Conservation (phyloP, 2,888 invertebrate genomes). For the Drosophila koepferae region DNA sequence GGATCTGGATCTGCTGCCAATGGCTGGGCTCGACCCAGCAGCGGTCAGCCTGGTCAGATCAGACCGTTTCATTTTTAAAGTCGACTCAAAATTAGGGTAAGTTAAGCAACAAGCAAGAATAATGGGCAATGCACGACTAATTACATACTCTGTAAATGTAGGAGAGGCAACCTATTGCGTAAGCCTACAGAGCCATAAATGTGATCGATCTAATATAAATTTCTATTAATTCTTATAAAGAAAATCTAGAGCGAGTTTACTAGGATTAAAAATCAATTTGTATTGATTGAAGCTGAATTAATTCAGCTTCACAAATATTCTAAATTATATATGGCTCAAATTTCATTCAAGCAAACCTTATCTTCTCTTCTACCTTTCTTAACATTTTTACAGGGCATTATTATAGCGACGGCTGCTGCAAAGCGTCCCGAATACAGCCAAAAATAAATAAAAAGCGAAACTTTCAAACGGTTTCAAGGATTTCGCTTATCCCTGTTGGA, state of each 20-base stretch:
- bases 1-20: slow-evolving; percentile 67
- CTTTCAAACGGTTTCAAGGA: slow-evolving; percentile 82
- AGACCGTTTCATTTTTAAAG: slow-evolving; percentile 65
- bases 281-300: too few species aligned
- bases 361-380: background rate
- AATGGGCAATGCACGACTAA: background rate
- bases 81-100: slow-evolving; percentile 74
- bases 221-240: too few species aligned
- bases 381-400: slow-evolving; percentile 28
- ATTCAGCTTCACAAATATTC: too few species aligned
- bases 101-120: slow-evolving; percentile 34
- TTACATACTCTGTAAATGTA: slow-evolving; percentile 4
- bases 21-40: slow-evolving; percentile 44
- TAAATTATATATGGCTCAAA: background rate
- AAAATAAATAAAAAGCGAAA: slow-evolving; percentile 71
- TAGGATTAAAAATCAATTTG: background rate
- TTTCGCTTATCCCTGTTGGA: slow-evolving; percentile 58
- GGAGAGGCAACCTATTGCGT: too few species aligned
- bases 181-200: too few species aligned
- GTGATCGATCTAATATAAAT: too few species aligned
- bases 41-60: slow-evolving; percentile 32
- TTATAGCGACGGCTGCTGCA: slow-evolving; percentile 23
- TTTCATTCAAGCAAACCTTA: background rate
- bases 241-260: too few species aligned
- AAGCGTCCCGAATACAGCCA: background rate